Base-by-base conservation (phyloP, 2,888 invertebrate species). In the Sthenelais limicola region DNA sequence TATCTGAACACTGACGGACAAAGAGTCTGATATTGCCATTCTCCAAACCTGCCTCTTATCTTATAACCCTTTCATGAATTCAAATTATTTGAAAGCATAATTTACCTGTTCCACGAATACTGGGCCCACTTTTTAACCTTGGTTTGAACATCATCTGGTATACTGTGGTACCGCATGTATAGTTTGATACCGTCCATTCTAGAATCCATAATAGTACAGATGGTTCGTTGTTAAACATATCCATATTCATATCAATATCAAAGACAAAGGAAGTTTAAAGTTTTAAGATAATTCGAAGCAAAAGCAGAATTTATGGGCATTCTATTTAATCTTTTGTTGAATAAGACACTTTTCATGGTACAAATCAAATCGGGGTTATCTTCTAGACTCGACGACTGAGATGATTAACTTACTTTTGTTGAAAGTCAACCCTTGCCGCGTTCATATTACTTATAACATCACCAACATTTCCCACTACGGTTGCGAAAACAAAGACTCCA, bases 391-490 rank as follows among this genome's bases (percentile, higher is more conserved):
- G n/a, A n/a, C n/a, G n/a, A n/a, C n/a, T n/a, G n/a, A n/a, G n/a
- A n/a, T n/a, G n/a, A n/a, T 43, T 12, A 15, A 48, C 18, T 33
- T 54, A 70, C 86, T 82, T 82, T 32, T 83, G 76, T 73, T 85
- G 84, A 68, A 85, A 86, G 43, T 84, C 84, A 38, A 83, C 82
- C 71, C 84, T 76, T 12, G 85, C 82, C 3, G 86, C 85, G 71
- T 86, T 84, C 84, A 85, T 83, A 74, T 85, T 86, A 67, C 85
- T 84, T 71, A 86, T 86, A 76, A 86, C 85, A 75, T 86, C 85
- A 71, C 85, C 86, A 18, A 86, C 86, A 74, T 86, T 86, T 26
- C 86, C 86, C 21, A 86, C 85, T 3, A 86, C 85, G 24, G 85
- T 84, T 21, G 86, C 86, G 72, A 86, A 86, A 5, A 86, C 83